A percentile compares a stretch with the other conserved stretches of the same genome.
phyloP scores from a whole-genome alignment of 2,888 invertebrate genomes.

The Leucophenga maculata region DNA sequence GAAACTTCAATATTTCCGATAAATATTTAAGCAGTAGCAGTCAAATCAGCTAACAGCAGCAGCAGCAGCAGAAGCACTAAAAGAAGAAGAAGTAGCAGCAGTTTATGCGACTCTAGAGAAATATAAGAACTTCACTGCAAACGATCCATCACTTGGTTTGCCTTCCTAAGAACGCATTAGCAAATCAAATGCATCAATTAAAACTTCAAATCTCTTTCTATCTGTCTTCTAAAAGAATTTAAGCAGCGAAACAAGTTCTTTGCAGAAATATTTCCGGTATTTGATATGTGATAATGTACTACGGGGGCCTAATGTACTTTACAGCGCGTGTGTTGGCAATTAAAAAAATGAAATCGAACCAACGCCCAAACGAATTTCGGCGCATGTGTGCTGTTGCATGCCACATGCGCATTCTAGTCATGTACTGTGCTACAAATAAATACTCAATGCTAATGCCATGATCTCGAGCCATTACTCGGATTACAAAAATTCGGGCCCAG shows the following conservation, averaged over 20 bases:
- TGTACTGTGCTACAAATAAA: neutral
- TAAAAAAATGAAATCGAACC: constrained; percentile 1
- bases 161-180: constrained; percentile 9
- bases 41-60: neutral
- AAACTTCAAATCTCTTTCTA: neutral
- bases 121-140: neutral
- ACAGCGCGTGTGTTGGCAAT: constrained; percentile 1
- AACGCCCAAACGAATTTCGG: constrained; percentile 22
- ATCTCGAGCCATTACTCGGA: constrained; percentile 17
- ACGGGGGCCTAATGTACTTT: too few species aligned
- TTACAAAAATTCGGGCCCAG: constrained; percentile 7
- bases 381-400: neutral
- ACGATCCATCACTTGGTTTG: constrained; percentile 14
- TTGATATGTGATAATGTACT: neutral
- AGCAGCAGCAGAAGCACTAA: neutral
- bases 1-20: neutral
- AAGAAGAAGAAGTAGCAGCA: neutral
- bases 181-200: constrained; percentile 6
- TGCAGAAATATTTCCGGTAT: constrained; percentile 4
- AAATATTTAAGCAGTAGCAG: neutral
- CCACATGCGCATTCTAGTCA: too few species aligned
- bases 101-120: neutral
- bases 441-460: constrained; percentile 7
- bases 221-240: neutral
- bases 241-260: neutral